Conservation (phyloP, 2,113 vertebrate genomes). For the Myanophis thanlyinensis region DNA sequence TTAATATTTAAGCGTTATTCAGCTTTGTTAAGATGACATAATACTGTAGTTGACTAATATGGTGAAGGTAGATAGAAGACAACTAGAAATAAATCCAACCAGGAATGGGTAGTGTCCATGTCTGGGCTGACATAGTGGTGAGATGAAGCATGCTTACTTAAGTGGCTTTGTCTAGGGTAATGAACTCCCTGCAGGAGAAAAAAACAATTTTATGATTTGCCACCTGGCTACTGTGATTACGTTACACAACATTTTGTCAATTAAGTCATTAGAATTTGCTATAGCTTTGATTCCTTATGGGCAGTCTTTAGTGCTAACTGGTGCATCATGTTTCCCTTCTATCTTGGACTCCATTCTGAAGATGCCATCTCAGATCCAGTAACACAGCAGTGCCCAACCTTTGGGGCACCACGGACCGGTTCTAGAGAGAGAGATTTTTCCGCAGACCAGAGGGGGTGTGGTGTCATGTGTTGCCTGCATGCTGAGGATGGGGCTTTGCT, state of each 20-base stretch:
- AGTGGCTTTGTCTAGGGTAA: neutral
- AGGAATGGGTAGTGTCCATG: neutral
- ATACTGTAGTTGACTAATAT: neutral
- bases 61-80: neutral
- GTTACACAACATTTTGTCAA: neutral
- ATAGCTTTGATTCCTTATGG: neutral
- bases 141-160: neutral
- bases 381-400: neutral
- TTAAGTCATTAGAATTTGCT: neutral
- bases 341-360: neutral
- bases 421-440: no score
- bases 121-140: neutral
- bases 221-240: neutral
- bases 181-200: neutral
- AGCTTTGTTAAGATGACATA: neutral
- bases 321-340: neutral
- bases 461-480: no score
- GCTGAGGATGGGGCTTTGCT: no score
- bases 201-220: neutral
- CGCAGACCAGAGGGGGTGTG: no score
- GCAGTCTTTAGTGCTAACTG: neutral
- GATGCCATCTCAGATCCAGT: neutral
- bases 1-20: neutral
- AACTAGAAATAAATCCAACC: neutral
- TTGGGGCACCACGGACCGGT: no score